Percentiles rank a stretch among this genome's conserved stretches.
Evolutionary conservation across 2,113 vertebrate genomes (phyloP).

Genomic region (Narcine bancroftii): DNA sequence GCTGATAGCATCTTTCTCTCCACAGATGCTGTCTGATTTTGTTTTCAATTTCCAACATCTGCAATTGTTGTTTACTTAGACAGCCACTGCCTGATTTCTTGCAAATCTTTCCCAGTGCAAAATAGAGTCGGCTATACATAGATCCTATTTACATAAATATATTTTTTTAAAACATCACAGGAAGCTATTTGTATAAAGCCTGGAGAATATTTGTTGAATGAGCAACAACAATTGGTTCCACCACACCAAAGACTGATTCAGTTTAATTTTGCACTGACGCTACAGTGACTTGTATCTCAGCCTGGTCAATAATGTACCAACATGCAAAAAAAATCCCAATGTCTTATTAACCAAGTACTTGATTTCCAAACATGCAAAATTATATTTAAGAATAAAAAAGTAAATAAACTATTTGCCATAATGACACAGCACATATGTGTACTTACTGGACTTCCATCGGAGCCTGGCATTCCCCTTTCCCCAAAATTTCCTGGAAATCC

Average conservation of each 20-base stretch:
- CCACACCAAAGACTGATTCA: not conserved
- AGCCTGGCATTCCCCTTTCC: constrained; percentile 85
- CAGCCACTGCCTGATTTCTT: not conserved
- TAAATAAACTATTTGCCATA: constrained; percentile 39
- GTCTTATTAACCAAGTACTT: not conserved
- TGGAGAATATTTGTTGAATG: not conserved
- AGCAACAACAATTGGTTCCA: too few species aligned
- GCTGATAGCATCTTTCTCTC: too few species aligned
- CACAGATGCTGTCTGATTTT: too few species aligned
- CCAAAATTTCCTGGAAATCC: constrained; percentile 95
- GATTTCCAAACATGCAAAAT: not conserved
- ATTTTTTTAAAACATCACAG: not conserved
- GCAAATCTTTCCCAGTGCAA: not conserved
- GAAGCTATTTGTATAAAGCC: not conserved
- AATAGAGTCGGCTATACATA: not conserved
- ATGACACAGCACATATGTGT: constrained; percentile 26
- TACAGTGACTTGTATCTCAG: not conserved
- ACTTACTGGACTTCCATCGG: constrained; percentile 96
- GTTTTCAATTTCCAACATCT: too few species aligned
- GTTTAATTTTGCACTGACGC: not conserved
- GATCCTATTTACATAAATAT: not conserved
- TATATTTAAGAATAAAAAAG: constrained; percentile 33
- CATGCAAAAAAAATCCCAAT: not conserved
- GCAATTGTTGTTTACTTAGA: too few species aligned
- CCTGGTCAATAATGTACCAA: not conserved